These are phyloP conservation scores for Drosophila tropicalis DNA, from an alignment of 1,140 invertebrate genomes.

Conservation along the genomic window DNA sequence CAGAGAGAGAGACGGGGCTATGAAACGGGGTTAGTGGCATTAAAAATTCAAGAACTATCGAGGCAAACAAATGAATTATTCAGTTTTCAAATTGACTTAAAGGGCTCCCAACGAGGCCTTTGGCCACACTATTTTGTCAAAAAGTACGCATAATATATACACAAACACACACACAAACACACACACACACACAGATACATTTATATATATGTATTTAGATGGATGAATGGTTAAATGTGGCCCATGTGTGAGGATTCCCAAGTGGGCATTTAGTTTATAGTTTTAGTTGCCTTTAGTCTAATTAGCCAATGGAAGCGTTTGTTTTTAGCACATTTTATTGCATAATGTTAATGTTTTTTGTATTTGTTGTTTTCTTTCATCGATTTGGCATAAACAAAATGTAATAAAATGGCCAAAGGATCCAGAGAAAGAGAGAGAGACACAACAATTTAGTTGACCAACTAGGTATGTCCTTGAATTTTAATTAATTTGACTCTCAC, in stretches of 20 bases:
- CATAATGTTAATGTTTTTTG: not conserved
- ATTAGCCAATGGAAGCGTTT: constrained; percentile 42
- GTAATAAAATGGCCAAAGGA: not conserved
- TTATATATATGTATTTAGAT: constrained; percentile 16
- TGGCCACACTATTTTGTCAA: constrained; percentile 64
- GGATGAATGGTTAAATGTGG: constrained; percentile 28
- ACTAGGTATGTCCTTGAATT: constrained; percentile 66
- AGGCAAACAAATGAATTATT: constrained; percentile 62
- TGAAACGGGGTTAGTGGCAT: constrained; percentile 51
- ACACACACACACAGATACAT: constrained; percentile 5
- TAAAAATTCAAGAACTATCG: constrained; percentile 40
- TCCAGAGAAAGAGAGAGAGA: too few relatives aligned
- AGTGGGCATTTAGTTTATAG: constrained; percentile 59
- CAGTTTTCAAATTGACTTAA: constrained; percentile 70
- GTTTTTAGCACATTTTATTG: not conserved
- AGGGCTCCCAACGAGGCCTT: constrained; percentile 60
- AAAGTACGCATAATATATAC: constrained; percentile 49
- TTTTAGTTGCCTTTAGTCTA: constrained; percentile 42
- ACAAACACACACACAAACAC: constrained; percentile 12
- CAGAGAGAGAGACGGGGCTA: not conserved
- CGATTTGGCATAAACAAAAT: constrained; percentile 44
- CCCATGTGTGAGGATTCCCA: constrained; percentile 48
- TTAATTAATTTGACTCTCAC: constrained; percentile 59
- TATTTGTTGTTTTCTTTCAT: constrained; percentile 46
- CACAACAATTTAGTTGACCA: not conserved